phyloP scores from a whole-genome alignment of 2,888 invertebrate genomes.

The Fissipunctia ypsillon region DNA sequence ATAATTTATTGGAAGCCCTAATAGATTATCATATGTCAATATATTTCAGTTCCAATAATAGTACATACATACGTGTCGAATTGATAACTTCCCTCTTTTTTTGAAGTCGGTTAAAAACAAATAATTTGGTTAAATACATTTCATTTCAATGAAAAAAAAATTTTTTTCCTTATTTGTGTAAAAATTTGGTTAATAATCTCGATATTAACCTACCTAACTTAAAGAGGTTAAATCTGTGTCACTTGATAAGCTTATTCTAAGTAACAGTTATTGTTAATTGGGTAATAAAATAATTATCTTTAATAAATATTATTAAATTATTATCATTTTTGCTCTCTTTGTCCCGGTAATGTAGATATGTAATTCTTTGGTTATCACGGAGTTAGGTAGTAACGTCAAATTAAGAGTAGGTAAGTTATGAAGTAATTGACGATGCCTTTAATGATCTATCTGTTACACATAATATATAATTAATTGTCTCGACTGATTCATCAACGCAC shows the following conservation, averaged over 20 bases:
- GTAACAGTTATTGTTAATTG: constrained; percentile 17
- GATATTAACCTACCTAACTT: background rate
- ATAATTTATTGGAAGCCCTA: too few relatives aligned
- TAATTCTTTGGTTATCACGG: constrained; percentile 5
- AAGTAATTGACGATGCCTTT: background rate
- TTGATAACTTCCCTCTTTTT: too few relatives aligned
- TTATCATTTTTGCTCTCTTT: background rate
- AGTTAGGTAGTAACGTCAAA: background rate
- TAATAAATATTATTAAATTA: constrained; percentile 27
- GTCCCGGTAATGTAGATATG: background rate
- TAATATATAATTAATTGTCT: too few relatives aligned
- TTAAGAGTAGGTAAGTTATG: background rate
- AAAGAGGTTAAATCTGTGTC: constrained; percentile 26
- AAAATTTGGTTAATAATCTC: constrained; percentile 11
- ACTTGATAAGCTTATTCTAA: constrained; percentile 33
- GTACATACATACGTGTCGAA: too few relatives aligned
- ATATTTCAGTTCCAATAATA: too few relatives aligned
- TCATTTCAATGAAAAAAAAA: background rate
- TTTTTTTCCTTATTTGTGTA: constrained; percentile 1
- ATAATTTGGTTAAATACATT: background rate
- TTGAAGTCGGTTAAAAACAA: too few relatives aligned
- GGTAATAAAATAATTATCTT: constrained; percentile 21
- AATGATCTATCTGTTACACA: too few relatives aligned
- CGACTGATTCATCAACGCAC: too few relatives aligned
- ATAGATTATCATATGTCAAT: too few relatives aligned